A percentile compares a stretch with the other conserved stretches of the same genome.
Conservation (phyloP, 2,888 invertebrate species). For the Acrobeloides nanus region DNA sequence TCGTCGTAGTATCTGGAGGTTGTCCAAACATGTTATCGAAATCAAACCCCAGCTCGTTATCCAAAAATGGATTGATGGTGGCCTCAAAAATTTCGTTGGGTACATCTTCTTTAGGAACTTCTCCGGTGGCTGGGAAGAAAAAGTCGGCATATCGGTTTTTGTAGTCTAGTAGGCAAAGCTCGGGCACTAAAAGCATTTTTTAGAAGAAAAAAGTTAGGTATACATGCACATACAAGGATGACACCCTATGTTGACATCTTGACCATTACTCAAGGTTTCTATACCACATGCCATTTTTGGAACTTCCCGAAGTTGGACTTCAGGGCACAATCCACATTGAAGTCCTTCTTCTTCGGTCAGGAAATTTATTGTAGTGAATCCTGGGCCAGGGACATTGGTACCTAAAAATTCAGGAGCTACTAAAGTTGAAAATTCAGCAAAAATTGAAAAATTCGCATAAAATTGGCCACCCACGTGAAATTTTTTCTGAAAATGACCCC, state of each 20-base stretch:
- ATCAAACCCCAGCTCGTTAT: too few relatives aligned
- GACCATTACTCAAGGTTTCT: constrained; percentile 29
- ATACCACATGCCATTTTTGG: constrained; percentile 42
- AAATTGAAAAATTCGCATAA: too few relatives aligned
- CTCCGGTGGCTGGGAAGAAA: constrained; percentile 9
- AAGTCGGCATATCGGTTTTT: constrained; percentile 33
- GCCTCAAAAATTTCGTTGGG: not conserved
- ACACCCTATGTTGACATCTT: constrained; percentile 33
- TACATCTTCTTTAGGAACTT: not conserved
- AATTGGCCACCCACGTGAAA: too few relatives aligned
- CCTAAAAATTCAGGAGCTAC: too few relatives aligned
- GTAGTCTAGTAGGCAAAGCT: constrained; percentile 31
- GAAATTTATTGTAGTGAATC: constrained; percentile 33
- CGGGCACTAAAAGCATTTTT: constrained; percentile 26
- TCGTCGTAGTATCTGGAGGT: constrained; percentile 4
- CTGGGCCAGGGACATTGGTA: constrained; percentile 30
- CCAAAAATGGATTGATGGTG: not conserved
- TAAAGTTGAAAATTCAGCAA: too few relatives aligned
- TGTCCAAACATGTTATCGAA: constrained; percentile 3
- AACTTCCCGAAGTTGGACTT: constrained; percentile 15
- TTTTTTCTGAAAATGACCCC: too few relatives aligned
- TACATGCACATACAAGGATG: constrained; percentile 20
- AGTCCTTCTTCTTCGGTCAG: constrained; percentile 37
- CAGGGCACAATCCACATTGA: constrained; percentile 37
- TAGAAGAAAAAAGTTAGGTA: not conserved